Base-by-base conservation (phyloP, 2,797 vertebrate genomes). In the Poeciliopsis paucimaculata region DNA sequence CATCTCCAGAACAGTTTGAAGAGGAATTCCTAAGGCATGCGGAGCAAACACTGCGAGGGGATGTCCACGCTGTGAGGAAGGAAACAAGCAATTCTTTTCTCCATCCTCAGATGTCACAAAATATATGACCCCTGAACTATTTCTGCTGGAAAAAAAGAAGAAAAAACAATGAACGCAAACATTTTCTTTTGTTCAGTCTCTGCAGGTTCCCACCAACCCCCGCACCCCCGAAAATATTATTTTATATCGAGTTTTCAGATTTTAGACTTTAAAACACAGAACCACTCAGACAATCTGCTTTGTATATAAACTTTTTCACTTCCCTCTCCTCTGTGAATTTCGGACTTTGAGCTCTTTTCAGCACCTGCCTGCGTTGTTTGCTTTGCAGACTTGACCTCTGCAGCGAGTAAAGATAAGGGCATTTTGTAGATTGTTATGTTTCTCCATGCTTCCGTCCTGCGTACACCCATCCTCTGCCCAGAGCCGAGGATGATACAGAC, bases 1-100 rank as follows among this genome's bases (percentile, higher is more conserved):
- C 2, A 78, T 83, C 84, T 81, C 70, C 76, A 88, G 77, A 85
- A 83, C 77, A 83, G 74, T 73, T 68, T 34, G n/a, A 60, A 79
- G 43, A 70, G 53, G 76, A 82, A 73, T 74, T 5, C 26, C 12
- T 13, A 43, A 70, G 66, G 5, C 55, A 73, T 1, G 57, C 18
- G 10, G 70, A 76, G 76, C 10, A 0, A 23, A 53, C 4, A 6
- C 66, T 43, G 72, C 71, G 73, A 75, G 43, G 64, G 53, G 79
- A 78, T 68, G 76, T 77, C 51, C 47, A 79, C 7, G 15, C 79
- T 80, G 80, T 11, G 76, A 76, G 12, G 72, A 70, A 73, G 34
- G 72, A 81, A 87, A 83, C 18, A 72, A 81, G 23, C 41, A 36
- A 46, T 41, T n/a, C 79, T 23, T 74, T 53, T 71, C 78, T 82